These are phyloP conservation scores for Blastobasis adustella DNA, from an alignment of 2,888 invertebrate species.

Conservation along the genomic window DNA sequence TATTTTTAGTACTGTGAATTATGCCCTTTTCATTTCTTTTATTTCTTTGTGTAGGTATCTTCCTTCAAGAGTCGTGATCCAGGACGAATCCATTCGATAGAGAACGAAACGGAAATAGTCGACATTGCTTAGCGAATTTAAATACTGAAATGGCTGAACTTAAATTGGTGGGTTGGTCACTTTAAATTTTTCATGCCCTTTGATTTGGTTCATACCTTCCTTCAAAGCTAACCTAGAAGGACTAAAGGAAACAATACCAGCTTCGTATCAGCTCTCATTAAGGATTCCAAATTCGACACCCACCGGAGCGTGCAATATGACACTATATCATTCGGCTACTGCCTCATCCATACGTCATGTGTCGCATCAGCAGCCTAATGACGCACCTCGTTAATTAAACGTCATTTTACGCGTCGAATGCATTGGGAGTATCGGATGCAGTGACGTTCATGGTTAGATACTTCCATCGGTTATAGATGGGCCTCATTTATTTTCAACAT, in stretches of 20 bases:
- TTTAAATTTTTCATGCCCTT: no score
- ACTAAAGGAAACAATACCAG: conserved; percentile 18
- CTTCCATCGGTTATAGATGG: no score
- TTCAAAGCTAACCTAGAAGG: conserved; percentile 9
- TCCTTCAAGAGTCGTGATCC: no score
- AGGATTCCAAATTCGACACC: conserved; percentile 23
- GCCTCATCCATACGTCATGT: conserved; percentile 19
- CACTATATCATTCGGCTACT: neutral
- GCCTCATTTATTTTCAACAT: no score
- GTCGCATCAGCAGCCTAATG: conserved; percentile 46
- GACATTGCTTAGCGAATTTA: no score
- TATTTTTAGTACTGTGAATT: no score
- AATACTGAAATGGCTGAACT: no score
- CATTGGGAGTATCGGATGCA: conserved; percentile 19
- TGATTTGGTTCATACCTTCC: conserved; percentile 5
- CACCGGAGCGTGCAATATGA: conserved; percentile 18
- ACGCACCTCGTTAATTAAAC: conserved; percentile 43
- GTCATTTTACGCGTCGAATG: conserved; percentile 38
- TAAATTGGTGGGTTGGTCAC: no score
- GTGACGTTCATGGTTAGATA: conserved; percentile 7
- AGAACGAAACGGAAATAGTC: no score
- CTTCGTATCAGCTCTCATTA: conserved; percentile 22
- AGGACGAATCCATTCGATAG: no score
- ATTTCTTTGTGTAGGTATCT: no score
- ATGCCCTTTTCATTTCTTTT: no score